Percentiles rank a stretch among this genome's conserved stretches.
These are phyloP conservation scores for Notarius lentiginosus DNA, from an alignment of 2,113 vertebrate species.

Conservation along the genomic window DNA sequence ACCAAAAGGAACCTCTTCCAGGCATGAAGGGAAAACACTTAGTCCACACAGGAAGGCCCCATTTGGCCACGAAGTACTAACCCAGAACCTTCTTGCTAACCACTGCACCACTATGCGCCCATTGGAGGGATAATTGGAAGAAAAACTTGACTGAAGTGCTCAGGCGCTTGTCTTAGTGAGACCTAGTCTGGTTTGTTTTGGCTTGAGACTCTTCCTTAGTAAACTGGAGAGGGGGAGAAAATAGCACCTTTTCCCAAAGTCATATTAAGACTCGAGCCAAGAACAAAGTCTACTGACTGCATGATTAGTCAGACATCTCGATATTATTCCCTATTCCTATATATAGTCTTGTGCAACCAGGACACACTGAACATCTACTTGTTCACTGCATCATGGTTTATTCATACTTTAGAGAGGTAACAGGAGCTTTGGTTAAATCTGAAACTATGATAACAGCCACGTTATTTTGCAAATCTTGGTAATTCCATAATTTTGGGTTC, in stretches of 20 bases:
- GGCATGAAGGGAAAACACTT: no score
- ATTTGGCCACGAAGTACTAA: no score
- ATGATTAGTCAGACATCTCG: neutral
- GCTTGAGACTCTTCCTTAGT: conserved; percentile 6
- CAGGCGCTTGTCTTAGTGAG: conserved; percentile 26
- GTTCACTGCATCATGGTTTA: neutral
- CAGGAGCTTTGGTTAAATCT: neutral
- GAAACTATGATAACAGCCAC: neutral
- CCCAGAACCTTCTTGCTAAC: no score
- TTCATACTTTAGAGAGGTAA: neutral
- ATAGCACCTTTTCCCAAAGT: conserved; percentile 9
- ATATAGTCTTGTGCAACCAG: neutral
- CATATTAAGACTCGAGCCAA: conserved; percentile 31
- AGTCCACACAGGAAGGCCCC: no score
- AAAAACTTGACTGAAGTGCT: conserved; percentile 37
- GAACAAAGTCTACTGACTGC: neutral
- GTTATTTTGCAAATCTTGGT: neutral
- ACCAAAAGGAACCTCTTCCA: no score
- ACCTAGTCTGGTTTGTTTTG: conserved; percentile 39
- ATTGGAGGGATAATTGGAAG: conserved; percentile 18
- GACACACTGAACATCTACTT: neutral
- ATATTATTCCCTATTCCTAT: neutral
- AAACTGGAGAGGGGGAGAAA: neutral
- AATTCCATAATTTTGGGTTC: neutral
- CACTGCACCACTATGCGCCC: no score